Conservation (phyloP, 2,888 invertebrate genomes). For the Brachyopa scutellaris region DNA sequence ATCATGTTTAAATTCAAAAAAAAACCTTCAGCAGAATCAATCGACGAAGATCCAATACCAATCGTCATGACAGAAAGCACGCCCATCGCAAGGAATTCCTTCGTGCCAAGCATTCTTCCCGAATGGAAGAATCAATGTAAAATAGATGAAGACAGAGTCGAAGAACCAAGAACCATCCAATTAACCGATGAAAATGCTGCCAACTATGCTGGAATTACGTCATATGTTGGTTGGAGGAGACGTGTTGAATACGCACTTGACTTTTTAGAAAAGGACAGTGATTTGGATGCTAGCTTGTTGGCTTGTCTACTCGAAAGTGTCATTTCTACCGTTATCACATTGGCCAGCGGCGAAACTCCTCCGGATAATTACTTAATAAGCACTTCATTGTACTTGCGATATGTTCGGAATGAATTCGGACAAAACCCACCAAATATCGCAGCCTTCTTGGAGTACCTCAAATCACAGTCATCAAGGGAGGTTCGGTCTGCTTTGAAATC, state of each 20-base stretch:
- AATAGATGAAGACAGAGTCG: not conserved
- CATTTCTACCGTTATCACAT: slow-evolving; percentile 67
- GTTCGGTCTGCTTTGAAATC: not conserved
- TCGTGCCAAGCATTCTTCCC: slow-evolving; percentile 8
- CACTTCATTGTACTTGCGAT: slow-evolving; percentile 55
- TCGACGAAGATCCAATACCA: not conserved
- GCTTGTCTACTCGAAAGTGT: slow-evolving; percentile 41
- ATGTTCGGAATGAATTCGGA: slow-evolving; percentile 66
- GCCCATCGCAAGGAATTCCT: not conserved
- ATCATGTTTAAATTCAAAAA: not conserved
- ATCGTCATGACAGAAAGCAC: no score
- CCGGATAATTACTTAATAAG: slow-evolving; percentile 69
- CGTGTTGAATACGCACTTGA: slow-evolving; percentile 69
- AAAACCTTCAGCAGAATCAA: not conserved
- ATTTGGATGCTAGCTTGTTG: slow-evolving; percentile 26
- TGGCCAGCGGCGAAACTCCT: slow-evolving; percentile 56
- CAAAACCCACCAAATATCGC: slow-evolving; percentile 71
- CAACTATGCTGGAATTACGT: slow-evolving; percentile 23
- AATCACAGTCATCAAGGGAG: not conserved
- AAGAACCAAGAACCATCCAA: not conserved
- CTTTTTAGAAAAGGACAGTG: slow-evolving; percentile 18
- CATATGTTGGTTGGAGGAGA: slow-evolving; percentile 67
- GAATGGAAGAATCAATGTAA: slow-evolving; percentile 2
- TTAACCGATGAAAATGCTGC: slow-evolving; percentile 43
- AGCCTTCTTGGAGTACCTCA: slow-evolving; percentile 51